Conservation (phyloP, 2,113 vertebrate species). For the Pyrgilauda ruficollis region DNA sequence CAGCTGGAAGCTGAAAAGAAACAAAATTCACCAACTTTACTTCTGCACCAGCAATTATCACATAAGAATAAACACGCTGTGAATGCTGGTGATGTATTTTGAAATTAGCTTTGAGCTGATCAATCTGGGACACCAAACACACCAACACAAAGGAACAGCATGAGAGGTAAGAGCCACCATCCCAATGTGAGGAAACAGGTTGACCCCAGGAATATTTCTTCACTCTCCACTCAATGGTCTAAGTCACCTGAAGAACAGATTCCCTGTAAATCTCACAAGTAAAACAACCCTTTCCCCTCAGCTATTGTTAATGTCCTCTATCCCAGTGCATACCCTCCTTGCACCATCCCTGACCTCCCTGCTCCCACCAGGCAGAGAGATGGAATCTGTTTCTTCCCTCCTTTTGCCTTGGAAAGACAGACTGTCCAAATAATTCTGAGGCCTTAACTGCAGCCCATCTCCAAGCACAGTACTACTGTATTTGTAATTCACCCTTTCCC, state of each 20-base stretch:
- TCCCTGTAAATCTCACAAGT: not conserved
- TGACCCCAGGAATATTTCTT: not conserved
- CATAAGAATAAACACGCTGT: not conserved
- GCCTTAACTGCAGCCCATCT: not conserved
- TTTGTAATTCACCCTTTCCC: not conserved
- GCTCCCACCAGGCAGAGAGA: not conserved
- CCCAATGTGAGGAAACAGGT: not conserved
- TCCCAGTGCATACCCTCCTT: fast-evolving
- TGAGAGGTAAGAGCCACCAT: not conserved
- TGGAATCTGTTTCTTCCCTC: not conserved
- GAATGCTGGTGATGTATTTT: slow-evolving; percentile 4
- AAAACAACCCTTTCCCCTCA: not conserved
- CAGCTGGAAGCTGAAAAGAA: slow-evolving; percentile 5
- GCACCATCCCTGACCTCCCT: not conserved
- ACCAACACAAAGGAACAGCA: not conserved
- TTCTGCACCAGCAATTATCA: slow-evolving; percentile 31
- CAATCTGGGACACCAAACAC: not conserved
- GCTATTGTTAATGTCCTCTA: not conserved
- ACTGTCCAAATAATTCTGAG: not conserved
- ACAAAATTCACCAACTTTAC: not conserved
- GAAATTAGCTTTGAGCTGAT: not conserved
- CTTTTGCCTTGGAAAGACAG: not conserved
- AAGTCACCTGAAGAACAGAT: not conserved
- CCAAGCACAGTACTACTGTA: not conserved
- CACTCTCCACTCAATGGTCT: not conserved